Conservation (phyloP, 2,113 vertebrate species). For the Oostethus manadensis region DNA sequence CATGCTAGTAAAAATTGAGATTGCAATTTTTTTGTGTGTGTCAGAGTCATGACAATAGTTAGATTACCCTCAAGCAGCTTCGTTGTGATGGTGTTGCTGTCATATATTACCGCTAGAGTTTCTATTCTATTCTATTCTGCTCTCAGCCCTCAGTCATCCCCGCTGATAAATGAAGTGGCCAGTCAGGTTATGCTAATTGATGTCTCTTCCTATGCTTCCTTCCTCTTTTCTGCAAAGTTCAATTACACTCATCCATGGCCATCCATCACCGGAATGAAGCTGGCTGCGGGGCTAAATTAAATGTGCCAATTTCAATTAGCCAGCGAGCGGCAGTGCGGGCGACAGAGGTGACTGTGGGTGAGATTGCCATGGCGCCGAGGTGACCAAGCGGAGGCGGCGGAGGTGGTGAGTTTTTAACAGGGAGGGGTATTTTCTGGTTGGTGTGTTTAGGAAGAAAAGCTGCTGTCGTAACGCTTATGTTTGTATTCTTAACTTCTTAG, state of each 20-base stretch:
- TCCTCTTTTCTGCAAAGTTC: constrained; percentile 71
- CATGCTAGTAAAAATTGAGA: no score
- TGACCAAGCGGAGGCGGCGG: no score
- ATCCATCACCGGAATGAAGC: constrained; percentile 75
- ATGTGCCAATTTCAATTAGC: constrained; percentile 76
- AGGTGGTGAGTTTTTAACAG: no score
- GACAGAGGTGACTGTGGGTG: constrained; percentile 54
- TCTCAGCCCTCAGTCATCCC: constrained; percentile 11
- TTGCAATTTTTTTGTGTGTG: no score
- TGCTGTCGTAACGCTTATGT: no score
- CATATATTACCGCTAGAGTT: not conserved
- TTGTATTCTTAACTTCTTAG: no score
- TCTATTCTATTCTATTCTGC: not conserved
- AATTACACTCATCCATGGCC: constrained; percentile 72
- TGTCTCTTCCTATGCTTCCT: constrained; percentile 67
- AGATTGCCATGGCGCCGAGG: constrained; percentile 31
- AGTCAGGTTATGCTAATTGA: constrained; percentile 70
- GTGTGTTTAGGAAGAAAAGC: no score
- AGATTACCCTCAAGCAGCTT: no score
- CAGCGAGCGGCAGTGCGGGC: constrained; percentile 27
- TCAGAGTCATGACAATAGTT: no score
- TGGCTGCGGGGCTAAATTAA: constrained; percentile 72
- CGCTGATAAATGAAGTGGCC: constrained; percentile 68
- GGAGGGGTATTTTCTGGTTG: no score
- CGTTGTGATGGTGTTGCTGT: no score